Evolutionary conservation across 2,113 vertebrate genomes (phyloP).

Genomic region (Meles meles): DNA sequence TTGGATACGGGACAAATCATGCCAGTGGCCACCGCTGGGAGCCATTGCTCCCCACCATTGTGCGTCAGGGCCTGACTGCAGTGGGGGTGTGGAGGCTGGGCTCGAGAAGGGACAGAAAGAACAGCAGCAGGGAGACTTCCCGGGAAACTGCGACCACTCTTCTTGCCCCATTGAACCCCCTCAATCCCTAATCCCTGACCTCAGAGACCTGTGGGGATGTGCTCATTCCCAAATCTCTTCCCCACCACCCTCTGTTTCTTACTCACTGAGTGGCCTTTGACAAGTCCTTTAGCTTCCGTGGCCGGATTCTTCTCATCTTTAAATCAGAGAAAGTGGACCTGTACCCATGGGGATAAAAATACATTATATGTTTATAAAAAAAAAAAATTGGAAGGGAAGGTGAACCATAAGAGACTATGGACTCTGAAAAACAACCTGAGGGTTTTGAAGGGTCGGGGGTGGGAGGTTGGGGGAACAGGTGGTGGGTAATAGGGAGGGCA

Average conservation of each 20-base stretch:
- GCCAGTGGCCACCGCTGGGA: neutral
- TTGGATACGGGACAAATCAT: neutral
- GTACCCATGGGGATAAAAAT: too few relatives aligned
- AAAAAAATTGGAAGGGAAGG: too few relatives aligned
- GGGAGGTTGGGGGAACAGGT: too few relatives aligned
- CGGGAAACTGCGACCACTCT: neutral
- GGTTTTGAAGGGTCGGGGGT: too few relatives aligned
- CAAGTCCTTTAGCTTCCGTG: neutral
- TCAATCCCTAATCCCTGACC: neutral
- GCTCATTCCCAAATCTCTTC: neutral
- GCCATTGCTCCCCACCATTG: neutral
- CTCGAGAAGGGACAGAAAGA: neutral
- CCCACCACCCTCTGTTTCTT: neutral
- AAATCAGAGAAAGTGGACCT: neutral
- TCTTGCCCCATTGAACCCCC: neutral
- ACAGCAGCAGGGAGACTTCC: neutral
- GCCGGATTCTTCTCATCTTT: neutral
- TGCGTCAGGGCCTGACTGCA: neutral
- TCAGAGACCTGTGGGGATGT: neutral
- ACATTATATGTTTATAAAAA: too few relatives aligned
- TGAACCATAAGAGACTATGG: too few relatives aligned
- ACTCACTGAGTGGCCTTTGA: neutral
- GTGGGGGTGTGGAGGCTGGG: neutral
- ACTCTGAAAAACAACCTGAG: too few relatives aligned
- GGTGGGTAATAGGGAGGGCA: too few relatives aligned